phyloP scores from a whole-genome alignment of 2,888 invertebrate genomes.

The Drosophila nr. perissopoda region DNA sequence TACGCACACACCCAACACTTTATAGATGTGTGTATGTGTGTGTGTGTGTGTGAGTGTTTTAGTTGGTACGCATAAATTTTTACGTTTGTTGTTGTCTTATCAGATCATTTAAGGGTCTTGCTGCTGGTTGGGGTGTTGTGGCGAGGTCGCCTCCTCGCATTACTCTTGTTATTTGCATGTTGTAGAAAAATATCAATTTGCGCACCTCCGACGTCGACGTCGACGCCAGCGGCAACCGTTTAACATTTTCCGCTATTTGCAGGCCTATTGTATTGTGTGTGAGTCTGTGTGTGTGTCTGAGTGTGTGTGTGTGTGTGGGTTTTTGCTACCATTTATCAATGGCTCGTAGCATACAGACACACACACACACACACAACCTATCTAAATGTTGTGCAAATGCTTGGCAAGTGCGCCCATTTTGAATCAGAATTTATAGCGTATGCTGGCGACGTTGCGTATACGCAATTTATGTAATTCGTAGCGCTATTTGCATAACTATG shows the following conservation, averaged over 20 bases:
- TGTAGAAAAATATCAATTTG: constrained; percentile 78
- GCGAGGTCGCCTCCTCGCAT: constrained; percentile 56
- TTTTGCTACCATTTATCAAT: constrained; percentile 64
- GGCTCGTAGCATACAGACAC: constrained; percentile 24
- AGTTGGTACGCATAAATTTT: constrained; percentile 79
- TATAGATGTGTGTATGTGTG: neutral
- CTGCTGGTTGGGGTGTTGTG: constrained; percentile 7
- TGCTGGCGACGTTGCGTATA: constrained; percentile 69
- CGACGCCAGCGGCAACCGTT: constrained; percentile 59
- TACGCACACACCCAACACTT: constrained; percentile 18
- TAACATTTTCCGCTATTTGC: constrained; percentile 80
- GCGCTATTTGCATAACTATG: constrained; percentile 74
- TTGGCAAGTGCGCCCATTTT: constrained; percentile 60
- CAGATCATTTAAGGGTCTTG: constrained; percentile 71
- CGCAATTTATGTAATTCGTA: constrained; percentile 79
- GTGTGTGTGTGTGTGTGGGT: constrained; percentile 2
- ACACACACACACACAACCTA: constrained; percentile 36
- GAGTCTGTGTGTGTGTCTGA: neutral
- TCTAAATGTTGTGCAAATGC: constrained; percentile 78
- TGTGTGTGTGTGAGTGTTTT: constrained; percentile 54
- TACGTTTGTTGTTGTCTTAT: constrained; percentile 80
- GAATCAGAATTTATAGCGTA: constrained; percentile 73
- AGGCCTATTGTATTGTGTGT: constrained; percentile 67
- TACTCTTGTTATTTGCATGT: constrained; percentile 79
- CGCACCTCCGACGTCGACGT: constrained; percentile 72